Conservation (phyloP, 1,140 invertebrate species). For the Babylonia areolata region DNA sequence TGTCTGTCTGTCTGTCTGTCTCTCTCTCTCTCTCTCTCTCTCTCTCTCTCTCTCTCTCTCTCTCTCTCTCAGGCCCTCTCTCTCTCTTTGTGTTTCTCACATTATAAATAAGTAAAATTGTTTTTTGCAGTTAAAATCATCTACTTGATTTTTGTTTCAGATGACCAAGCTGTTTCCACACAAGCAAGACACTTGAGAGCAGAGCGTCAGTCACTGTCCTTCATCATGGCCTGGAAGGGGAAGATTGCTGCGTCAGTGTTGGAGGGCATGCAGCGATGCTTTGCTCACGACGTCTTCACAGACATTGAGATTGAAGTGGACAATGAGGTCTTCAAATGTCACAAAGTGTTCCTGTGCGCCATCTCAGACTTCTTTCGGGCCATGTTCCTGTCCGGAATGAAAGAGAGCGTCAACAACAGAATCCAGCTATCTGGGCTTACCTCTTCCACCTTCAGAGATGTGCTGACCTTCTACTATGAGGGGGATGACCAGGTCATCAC, state of each 20-base stretch:
- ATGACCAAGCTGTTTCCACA: no score
- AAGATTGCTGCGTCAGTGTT: constrained; percentile 40
- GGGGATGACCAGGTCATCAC: constrained; percentile 51
- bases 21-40: no score
- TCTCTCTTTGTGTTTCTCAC: no score
- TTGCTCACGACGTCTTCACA: constrained; percentile 31
- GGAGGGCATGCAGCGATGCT: constrained; percentile 38
- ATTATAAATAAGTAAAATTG: no score
- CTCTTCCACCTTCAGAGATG: constrained; percentile 47
- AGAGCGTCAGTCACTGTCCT: background rate
- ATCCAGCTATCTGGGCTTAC: constrained; percentile 44
- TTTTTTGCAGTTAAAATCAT: no score
- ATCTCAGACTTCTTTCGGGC: constrained; percentile 94
- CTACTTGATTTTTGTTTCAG: background rate
- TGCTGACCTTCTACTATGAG: constrained; percentile 58
- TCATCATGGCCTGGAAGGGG: constrained; percentile 36
- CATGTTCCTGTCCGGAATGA: constrained; percentile 91
- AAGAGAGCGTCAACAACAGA: constrained; percentile 78
- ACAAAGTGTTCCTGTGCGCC: constrained; percentile 85
- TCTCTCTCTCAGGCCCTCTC: no score
- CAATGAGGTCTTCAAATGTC: constrained; percentile 44
- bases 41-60: no score
- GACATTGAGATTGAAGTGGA: constrained; percentile 49
- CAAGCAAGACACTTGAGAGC: background rate
- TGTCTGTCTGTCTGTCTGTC: no score